Conservation (phyloP, 1,140 invertebrate species). For the Venustaconcha ellipsiformis region DNA sequence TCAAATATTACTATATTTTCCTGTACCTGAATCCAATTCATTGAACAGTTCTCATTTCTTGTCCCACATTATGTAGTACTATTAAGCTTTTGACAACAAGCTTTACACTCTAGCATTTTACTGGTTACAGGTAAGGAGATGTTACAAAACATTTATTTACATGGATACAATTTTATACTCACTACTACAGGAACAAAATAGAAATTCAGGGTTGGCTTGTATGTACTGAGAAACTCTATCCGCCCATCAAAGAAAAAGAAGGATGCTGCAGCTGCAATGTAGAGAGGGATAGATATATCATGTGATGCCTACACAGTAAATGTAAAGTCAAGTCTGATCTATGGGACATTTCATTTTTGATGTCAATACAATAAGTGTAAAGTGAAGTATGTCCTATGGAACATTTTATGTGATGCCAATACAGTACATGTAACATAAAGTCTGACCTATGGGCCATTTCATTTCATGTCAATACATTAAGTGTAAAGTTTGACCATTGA, state of each 20-base stretch:
- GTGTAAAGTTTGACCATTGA: no score
- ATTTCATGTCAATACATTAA: no score
- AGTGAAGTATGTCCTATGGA: background rate
- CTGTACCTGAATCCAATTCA: background rate
- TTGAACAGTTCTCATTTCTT: background rate
- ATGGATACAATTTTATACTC: slow-evolving; percentile 31
- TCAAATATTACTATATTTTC: background rate
- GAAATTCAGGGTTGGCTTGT: slow-evolving; percentile 72
- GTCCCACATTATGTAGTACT: background rate
- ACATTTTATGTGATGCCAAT: background rate
- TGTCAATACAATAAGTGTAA: background rate
- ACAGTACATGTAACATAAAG: no score
- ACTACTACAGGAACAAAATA: slow-evolving; percentile 72
- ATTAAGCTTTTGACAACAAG: background rate
- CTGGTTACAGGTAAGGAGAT: no score
- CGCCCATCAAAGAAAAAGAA: slow-evolving; percentile 71
- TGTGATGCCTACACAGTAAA: background rate
- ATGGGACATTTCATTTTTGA: background rate
- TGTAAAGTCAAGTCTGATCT: no score
- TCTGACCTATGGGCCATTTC: no score
- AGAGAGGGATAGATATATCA: slow-evolving; percentile 3
- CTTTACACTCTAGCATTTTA: background rate
- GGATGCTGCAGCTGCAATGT: slow-evolving; percentile 64
- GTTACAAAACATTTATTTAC: background rate
- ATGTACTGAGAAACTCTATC: slow-evolving; percentile 52